phyloP scores from a whole-genome alignment of 2,888 invertebrate species.

The Archips crataeganus region DNA sequence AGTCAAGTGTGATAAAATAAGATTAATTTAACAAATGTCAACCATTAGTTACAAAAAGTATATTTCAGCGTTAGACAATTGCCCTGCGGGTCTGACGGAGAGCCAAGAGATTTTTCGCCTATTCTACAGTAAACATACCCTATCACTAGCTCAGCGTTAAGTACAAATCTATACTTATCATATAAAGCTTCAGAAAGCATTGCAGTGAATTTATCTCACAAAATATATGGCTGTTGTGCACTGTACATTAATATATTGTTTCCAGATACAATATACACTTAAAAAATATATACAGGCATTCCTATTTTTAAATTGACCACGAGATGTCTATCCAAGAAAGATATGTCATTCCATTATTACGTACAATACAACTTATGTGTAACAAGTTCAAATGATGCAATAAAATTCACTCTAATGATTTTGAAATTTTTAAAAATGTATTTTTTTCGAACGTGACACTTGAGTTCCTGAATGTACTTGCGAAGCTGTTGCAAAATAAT shows the following conservation, averaged over 20 bases:
- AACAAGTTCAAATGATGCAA: slow-evolving; percentile 30
- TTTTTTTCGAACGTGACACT: slow-evolving; percentile 61
- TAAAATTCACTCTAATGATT: slow-evolving; percentile 5
- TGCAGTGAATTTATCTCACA: slow-evolving; percentile 54
- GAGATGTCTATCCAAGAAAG: slow-evolving; percentile 55
- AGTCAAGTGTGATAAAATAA: background rate
- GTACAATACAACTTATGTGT: slow-evolving; percentile 47
- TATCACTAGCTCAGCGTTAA: slow-evolving; percentile 47
- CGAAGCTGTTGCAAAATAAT: slow-evolving; percentile 58
- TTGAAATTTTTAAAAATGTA: slow-evolving; percentile 45
- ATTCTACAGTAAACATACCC: slow-evolving; percentile 47
- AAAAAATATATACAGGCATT: slow-evolving; percentile 53
- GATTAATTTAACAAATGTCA: background rate
- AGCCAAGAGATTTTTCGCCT: slow-evolving; percentile 60
- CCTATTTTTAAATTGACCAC: slow-evolving; percentile 62
- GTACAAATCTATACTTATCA: slow-evolving; percentile 51
- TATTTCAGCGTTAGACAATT: background rate
- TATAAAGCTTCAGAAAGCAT: slow-evolving; percentile 68
- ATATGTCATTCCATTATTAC: slow-evolving; percentile 67
- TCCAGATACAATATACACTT: slow-evolving; percentile 54
- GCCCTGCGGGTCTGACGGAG: slow-evolving; percentile 44
- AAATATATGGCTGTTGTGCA: slow-evolving; percentile 67
- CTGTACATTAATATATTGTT: slow-evolving; percentile 58
- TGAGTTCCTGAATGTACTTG: slow-evolving; percentile 69
- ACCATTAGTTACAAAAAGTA: background rate